These are phyloP conservation scores for Papilio polytes DNA, from an alignment of 1,140 invertebrate species.

Conservation along the genomic window DNA sequence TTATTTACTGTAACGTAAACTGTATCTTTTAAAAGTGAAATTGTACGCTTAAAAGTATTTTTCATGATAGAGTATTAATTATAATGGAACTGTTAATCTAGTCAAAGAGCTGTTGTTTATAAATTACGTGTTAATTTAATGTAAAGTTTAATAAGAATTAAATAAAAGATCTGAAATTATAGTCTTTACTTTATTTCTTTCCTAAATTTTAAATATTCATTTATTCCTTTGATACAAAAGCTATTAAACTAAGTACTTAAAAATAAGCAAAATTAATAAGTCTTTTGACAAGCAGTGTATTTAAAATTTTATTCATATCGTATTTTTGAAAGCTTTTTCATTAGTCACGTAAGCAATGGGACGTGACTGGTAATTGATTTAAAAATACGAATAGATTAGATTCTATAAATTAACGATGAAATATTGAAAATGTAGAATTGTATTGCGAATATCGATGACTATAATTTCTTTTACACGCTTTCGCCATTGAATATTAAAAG, in stretches of 20 bases:
- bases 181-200: slow-evolving; percentile 24
- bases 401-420: background rate
- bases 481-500: background rate
- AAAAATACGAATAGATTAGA: background rate
- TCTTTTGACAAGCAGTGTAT: background rate
- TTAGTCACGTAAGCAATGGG: background rate
- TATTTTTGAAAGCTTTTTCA: background rate
- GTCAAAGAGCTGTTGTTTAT: slow-evolving; percentile 70
- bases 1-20: background rate
- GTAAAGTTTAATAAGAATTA: slow-evolving; percentile 52
- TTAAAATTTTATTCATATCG: background rate
- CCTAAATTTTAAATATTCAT: no score
- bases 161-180: slow-evolving; percentile 43
- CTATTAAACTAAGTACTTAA: no score
- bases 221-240: no score
- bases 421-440: background rate
- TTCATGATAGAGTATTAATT: slow-evolving; percentile 37
- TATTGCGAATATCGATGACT: background rate
- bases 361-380: background rate
- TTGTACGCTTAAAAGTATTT: slow-evolving; percentile 38
- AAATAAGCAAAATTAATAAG: no score
- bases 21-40: slow-evolving; percentile 10
- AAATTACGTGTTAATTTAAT: slow-evolving; percentile 67
- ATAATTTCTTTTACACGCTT: background rate
- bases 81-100: slow-evolving; percentile 66